Percentiles rank a stretch among this genome's conserved stretches.
phyloP scores from a whole-genome alignment of 2,888 invertebrate genomes.

The Mechanitis mazaeus region DNA sequence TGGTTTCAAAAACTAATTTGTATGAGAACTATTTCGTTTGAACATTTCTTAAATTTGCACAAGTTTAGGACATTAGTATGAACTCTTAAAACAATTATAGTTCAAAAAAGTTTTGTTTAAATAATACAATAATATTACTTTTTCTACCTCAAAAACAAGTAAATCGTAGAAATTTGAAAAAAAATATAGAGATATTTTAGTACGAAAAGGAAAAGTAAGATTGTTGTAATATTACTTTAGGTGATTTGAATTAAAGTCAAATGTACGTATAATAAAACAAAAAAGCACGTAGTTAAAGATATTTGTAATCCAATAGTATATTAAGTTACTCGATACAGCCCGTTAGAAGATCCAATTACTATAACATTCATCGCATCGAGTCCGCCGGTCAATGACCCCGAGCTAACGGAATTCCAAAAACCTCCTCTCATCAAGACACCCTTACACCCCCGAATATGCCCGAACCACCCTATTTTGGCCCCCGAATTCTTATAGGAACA shows the following conservation, averaged over 20 bases:
- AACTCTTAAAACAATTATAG: too few species aligned
- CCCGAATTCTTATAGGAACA: slow-evolving; percentile 63
- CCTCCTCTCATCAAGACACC: slow-evolving; percentile 72
- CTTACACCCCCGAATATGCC: slow-evolving; percentile 64
- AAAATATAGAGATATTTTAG: too few species aligned
- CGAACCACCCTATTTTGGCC: slow-evolving; percentile 64
- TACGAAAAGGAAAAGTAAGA: too few species aligned
- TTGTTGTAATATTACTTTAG: too few species aligned
- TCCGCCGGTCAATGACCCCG: slow-evolving; percentile 64
- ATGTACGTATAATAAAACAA: neutral
- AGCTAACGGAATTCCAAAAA: slow-evolving; percentile 74
- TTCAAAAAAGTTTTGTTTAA: too few species aligned
- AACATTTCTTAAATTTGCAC: too few species aligned
- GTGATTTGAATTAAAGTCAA: neutral
- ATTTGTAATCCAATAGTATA: slow-evolving; percentile 22
- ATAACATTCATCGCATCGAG: slow-evolving; percentile 68
- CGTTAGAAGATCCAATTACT: slow-evolving; percentile 59
- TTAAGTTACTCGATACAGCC: slow-evolving; percentile 22
- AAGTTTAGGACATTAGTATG: too few species aligned
- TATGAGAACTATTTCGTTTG: too few species aligned
- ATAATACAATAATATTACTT: too few species aligned
- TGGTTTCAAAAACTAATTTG: too few species aligned
- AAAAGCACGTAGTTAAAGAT: slow-evolving; percentile 7
- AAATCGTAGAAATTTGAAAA: too few species aligned
- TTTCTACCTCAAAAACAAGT: too few species aligned